A percentile compares a stretch with the other conserved stretches of the same genome.
These are phyloP conservation scores for Alfaro cultratus DNA, from an alignment of 2,797 vertebrate species.

Conservation along the genomic window DNA sequence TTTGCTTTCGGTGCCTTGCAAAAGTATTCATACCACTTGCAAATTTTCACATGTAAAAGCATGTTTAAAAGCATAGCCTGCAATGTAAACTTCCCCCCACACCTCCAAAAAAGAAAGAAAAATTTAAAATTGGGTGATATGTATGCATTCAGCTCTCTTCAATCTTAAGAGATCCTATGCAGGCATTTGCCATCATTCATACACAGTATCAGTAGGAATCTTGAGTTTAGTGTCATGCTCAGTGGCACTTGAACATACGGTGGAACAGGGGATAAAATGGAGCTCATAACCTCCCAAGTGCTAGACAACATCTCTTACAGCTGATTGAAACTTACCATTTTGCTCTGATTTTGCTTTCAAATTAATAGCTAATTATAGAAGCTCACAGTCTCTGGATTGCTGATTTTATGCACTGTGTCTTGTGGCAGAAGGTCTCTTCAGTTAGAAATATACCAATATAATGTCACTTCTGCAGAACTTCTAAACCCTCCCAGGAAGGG, in stretches of 20 bases:
- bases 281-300: neutral
- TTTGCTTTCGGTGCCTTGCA: neutral
- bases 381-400: neutral
- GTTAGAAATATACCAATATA: neutral
- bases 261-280: neutral
- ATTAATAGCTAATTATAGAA: slow-evolving; percentile 3
- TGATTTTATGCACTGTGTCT: neutral
- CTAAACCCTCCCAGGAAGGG: neutral
- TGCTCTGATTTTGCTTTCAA: neutral
- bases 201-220: neutral
- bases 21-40: neutral
- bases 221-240: neutral
- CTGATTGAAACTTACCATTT: neutral
- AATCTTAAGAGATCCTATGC: neutral
- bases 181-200: neutral
- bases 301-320: neutral
- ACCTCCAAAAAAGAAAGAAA: neutral
- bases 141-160: neutral
- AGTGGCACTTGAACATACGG: neutral
- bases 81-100: neutral
- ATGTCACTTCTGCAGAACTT: neutral
- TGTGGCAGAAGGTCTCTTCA: neutral
- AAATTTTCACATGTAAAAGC: neutral
- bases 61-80: neutral
- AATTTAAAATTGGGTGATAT: neutral